A percentile compares a stretch with the other conserved stretches of the same genome.
Conservation (phyloP, 2,797 vertebrate species). For the Mallotus villosus region DNA sequence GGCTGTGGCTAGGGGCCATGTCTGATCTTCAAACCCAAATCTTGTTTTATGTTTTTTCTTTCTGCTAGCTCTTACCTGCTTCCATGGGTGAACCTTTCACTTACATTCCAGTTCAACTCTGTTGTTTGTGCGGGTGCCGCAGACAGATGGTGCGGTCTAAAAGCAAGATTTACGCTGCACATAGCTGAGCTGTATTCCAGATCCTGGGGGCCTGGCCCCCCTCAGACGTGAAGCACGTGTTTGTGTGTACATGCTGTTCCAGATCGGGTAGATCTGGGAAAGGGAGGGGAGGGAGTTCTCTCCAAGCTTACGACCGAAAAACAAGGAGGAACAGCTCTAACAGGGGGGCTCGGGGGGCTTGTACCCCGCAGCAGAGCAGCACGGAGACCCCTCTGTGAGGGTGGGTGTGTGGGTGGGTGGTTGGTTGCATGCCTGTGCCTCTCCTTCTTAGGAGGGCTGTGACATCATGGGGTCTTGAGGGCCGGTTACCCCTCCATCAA, state of each 20-base stretch:
- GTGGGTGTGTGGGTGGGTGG: background rate
- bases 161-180: background rate
- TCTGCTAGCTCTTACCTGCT: constrained; percentile 12
- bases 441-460: background rate
- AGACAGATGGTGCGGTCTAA: background rate
- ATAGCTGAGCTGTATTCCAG: background rate
- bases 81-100: background rate
- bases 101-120: background rate
- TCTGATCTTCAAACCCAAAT: constrained; percentile 28
- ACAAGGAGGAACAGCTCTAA: too few species aligned
- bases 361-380: background rate
- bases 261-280: background rate
- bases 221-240: background rate
- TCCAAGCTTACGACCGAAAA: too few species aligned
- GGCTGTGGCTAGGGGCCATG: constrained; percentile 26
- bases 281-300: background rate
- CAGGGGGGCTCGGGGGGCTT: background rate
- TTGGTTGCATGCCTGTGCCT: background rate
- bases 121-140: background rate
- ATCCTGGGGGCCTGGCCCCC: background rate
- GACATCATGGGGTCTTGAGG: background rate
- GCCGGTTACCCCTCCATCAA: background rate
- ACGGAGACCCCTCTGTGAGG: background rate
- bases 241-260: background rate
- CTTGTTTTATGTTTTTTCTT: background rate